These are phyloP conservation scores for Electrophaes corylata DNA, from an alignment of 2,888 invertebrate genomes.

Conservation along the genomic window DNA sequence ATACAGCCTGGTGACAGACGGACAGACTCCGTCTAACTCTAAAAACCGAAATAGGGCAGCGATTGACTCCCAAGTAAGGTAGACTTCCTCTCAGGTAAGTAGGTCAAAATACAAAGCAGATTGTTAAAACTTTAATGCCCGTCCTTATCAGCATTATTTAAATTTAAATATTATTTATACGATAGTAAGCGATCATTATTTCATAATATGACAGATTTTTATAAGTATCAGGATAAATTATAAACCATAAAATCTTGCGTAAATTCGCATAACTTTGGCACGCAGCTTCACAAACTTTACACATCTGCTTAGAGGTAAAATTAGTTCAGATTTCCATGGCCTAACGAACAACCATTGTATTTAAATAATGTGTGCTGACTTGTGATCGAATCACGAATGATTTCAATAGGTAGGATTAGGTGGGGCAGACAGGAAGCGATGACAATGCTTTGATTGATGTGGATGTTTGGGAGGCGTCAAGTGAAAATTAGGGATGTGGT, in stretches of 20 bases:
- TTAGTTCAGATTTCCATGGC: slow-evolving; percentile 28
- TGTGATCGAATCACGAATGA: slow-evolving; percentile 58
- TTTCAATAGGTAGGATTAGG: slow-evolving; percentile 51
- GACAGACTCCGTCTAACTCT: too few species aligned
- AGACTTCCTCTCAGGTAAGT: too few species aligned
- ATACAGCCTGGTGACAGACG: too few species aligned
- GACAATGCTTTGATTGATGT: slow-evolving; percentile 19
- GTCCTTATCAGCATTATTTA: too few species aligned
- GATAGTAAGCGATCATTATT: too few species aligned
- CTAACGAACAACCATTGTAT: slow-evolving; percentile 83
- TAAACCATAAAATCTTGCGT: neutral
- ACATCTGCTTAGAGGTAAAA: slow-evolving; percentile 7
- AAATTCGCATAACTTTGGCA: slow-evolving; percentile 5
- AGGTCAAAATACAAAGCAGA: too few species aligned
- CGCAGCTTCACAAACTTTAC: neutral
- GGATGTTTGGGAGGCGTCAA: slow-evolving; percentile 10
- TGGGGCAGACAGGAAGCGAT: slow-evolving; percentile 39
- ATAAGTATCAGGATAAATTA: too few species aligned
- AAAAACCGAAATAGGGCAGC: too few species aligned
- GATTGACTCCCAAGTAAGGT: too few species aligned
- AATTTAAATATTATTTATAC: too few species aligned
- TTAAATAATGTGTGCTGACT: slow-evolving; percentile 81
- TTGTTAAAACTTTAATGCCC: too few species aligned
- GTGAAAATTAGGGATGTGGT: neutral
- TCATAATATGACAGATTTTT: too few species aligned